Conservation (phyloP, 2,888 invertebrate genomes). For the Geotrupes spiniger region DNA sequence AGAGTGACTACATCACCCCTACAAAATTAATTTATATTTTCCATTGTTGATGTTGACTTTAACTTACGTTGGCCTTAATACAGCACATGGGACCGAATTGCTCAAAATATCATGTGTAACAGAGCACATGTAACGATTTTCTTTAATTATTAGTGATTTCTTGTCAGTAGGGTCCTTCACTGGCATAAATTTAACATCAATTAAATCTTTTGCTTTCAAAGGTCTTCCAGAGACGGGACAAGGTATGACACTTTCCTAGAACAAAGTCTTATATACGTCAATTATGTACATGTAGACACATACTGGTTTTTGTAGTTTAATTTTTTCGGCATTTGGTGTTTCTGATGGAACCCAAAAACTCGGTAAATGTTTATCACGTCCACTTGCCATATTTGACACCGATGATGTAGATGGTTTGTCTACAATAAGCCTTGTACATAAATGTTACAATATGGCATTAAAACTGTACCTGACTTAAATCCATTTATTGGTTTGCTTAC, state of each 20-base stretch:
- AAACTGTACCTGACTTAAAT: constrained; percentile 40
- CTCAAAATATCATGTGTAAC: constrained; percentile 94
- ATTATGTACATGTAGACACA: constrained; percentile 31
- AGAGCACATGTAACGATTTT: constrained; percentile 95
- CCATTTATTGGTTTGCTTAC: constrained; percentile 53
- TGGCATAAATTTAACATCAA: constrained; percentile 88
- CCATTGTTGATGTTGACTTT: neutral
- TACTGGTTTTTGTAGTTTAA: constrained; percentile 74
- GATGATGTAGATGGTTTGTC: constrained; percentile 42
- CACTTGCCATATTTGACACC: constrained; percentile 72
- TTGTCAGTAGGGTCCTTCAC: constrained; percentile 86
- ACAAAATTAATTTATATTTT: constrained; percentile 32
- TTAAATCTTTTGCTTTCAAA: constrained; percentile 87
- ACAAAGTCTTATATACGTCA: neutral
- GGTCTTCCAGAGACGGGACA: constrained; percentile 85
- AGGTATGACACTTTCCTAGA: constrained; percentile 65
- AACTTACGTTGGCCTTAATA: constrained; percentile 81
- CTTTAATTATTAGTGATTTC: constrained; percentile 81
- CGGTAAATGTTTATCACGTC: constrained; percentile 77
- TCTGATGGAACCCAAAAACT: constrained; percentile 97
- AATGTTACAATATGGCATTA: neutral
- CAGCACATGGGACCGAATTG: constrained; percentile 92
- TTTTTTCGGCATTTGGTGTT: constrained; percentile 74
- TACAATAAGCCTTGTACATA: no score
- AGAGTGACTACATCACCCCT: constrained; percentile 94